Conservation (phyloP, 2,113 vertebrate species). For the Notarius lentiginosus region DNA sequence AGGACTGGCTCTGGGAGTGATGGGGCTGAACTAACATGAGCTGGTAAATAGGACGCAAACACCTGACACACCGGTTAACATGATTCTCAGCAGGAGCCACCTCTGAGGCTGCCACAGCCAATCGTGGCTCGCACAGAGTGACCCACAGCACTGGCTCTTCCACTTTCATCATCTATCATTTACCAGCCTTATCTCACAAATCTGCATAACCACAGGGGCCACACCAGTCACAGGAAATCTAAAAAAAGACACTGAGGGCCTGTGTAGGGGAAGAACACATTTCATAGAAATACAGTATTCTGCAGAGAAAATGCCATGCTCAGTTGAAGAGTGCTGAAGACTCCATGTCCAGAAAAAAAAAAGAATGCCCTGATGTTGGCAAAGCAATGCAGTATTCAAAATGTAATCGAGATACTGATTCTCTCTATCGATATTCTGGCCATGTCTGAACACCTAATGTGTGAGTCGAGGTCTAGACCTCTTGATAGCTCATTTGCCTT, state of each 20-base stretch:
- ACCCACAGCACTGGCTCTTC: conserved; percentile 24
- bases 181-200: conserved; percentile 34
- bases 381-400: conserved; percentile 11
- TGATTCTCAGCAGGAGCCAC: conserved; percentile 35
- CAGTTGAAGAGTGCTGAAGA: background rate
- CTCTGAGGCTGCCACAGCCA: conserved; percentile 45
- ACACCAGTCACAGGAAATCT: background rate
- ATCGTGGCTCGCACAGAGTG: conserved; percentile 37
- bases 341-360: background rate
- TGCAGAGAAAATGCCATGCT: background rate
- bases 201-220: conserved; percentile 18
- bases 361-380: background rate
- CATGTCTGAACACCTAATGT: conserved; percentile 41
- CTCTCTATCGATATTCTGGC: conserved; percentile 43
- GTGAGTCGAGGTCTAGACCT: conserved; percentile 50
- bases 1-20: conserved; percentile 32
- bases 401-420: background rate
- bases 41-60: conserved; percentile 49
- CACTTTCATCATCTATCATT: conserved; percentile 51
- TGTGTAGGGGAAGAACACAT: background rate
- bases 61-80: conserved; percentile 56
- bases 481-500: conserved; percentile 51
- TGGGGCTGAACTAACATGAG: conserved; percentile 43
- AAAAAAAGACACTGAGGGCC: background rate
- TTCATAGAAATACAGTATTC: background rate